A percentile compares a stretch with the other conserved stretches of the same genome.
phyloP scores from a whole-genome alignment of 2,797 vertebrate species.

The Sphaeramia orbicularis region DNA sequence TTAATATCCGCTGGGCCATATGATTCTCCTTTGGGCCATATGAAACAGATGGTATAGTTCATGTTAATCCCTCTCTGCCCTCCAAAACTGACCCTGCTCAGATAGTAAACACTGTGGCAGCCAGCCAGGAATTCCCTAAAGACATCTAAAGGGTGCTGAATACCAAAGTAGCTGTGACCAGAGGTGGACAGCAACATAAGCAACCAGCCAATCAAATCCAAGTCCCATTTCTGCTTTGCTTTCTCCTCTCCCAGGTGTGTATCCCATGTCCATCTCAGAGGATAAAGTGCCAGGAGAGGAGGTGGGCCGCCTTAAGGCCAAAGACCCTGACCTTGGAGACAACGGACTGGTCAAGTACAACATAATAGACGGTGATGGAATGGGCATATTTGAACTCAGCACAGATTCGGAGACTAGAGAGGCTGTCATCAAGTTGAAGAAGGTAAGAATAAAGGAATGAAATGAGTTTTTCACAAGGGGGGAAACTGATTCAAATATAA shows the following conservation, averaged over 20 bases:
- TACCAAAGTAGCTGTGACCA: slow-evolving; percentile 27
- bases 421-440: slow-evolving; percentile 95
- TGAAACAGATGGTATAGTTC: slow-evolving; percentile 73
- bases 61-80: slow-evolving; percentile 65
- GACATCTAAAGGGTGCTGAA: slow-evolving; percentile 41
- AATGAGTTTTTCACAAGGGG: too few species aligned
- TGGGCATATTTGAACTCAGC: slow-evolving; percentile 91
- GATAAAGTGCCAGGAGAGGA: slow-evolving; percentile 89
- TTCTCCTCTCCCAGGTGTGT: slow-evolving; percentile 84
- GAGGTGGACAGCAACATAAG: slow-evolving; percentile 5
- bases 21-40: slow-evolving; percentile 33
- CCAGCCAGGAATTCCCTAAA: slow-evolving; percentile 43
- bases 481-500: too few species aligned
- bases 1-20: slow-evolving; percentile 68
- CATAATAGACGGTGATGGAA: slow-evolving; percentile 92
- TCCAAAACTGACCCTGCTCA: slow-evolving; percentile 64
- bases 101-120: slow-evolving; percentile 65
- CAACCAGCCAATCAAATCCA: not conserved
- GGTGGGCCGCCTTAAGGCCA: slow-evolving; percentile 90
- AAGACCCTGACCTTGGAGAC: slow-evolving; percentile 95
- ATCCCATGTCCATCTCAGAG: slow-evolving; percentile 91
- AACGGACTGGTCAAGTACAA: slow-evolving; percentile 94
- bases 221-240: not conserved
- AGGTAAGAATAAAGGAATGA: slow-evolving; percentile 80
- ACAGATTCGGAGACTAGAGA: slow-evolving; percentile 96